Evolutionary conservation across 2,113 vertebrate genomes (phyloP).

Genomic region (Otus sunia): DNA sequence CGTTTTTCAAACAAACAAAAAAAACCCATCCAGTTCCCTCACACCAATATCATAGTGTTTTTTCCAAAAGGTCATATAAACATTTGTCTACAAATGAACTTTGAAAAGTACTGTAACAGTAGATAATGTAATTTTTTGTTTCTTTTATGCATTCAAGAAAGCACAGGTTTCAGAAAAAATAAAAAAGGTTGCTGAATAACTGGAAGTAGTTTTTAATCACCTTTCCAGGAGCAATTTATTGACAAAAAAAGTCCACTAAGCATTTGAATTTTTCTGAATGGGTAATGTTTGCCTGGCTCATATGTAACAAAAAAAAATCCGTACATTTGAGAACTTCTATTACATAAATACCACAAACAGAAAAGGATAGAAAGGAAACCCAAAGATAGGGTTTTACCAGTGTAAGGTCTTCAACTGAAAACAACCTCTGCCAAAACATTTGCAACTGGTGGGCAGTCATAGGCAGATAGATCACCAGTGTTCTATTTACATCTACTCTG

Average conservation of each 20-base stretch:
- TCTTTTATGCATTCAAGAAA: not conserved
- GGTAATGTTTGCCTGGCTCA: not conserved
- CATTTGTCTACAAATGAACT: not conserved
- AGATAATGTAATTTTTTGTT: not conserved
- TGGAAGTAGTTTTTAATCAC: not conserved
- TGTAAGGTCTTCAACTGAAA: not conserved
- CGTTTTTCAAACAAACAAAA: not conserved
- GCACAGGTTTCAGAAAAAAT: not conserved
- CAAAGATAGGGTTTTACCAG: not conserved
- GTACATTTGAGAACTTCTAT: not conserved
- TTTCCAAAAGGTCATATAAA: not conserved
- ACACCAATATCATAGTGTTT: not conserved
- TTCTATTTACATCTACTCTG: not conserved
- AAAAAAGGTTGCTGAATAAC: not conserved
- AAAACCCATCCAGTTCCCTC: not conserved
- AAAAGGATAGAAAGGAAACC: not conserved
- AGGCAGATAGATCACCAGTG: accelerated
- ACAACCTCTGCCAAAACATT: not conserved
- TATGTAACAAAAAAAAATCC: not conserved
- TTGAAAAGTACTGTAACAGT: not conserved
- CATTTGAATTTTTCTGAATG: not conserved
- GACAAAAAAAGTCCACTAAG: not conserved
- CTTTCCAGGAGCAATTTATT: not conserved
- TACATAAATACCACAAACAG: not conserved
- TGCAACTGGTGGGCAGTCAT: accelerated